Evolutionary conservation across 1,140 invertebrate species (phyloP), one percentile per base, ranked within the genome.

Genomic region (Papilio machaon): DNA sequence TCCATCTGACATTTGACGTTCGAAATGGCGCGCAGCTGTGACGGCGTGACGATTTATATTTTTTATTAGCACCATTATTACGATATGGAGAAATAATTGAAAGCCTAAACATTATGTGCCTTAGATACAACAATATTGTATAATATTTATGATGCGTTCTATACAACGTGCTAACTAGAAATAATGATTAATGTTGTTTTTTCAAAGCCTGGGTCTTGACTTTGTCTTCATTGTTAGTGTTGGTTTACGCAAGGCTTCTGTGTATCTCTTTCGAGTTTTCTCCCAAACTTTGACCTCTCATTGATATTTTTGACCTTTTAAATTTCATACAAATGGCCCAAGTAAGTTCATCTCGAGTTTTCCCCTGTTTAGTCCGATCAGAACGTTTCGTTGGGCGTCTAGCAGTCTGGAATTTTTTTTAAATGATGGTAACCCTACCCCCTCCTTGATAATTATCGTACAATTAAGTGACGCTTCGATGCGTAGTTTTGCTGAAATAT

Each of bases 41-140:
- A 86, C 85, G 80, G 83, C 70, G 80, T 81, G 81, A 73, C 47
- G 79, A 74, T 89, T 90, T 82, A 82, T 81, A 89, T 85, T 85
- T 80, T 88, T 89, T 88, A 88, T 90, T 92, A 94, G 92, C 91
- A 91, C 88, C 92, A 91, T 90, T 91, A 90, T 91, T 92, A 93
- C 89, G 86, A 91, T 91, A 91, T 93, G 90, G 90, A 92, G 88
- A 91, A 92, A 91, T 90, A 89, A 94, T 92, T 92, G 91, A 92
- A 93, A 93, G 92, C 93, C 93, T 94, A 93, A 93, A 94, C 91
- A 94, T 93, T 94, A 94, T 94, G 93, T 94, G 93, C 93, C 93
- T 94, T 94, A 94, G 93, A 94, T 93, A 94, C 93, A 94, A 94
- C 93, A 94, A 94, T 94, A 94, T 94, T 94, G 93, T 94, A 93